A percentile compares a stretch with the other conserved stretches of the same genome.
phyloP scores from a whole-genome alignment of 1,140 invertebrate genomes.

The Hycleus cichorii region DNA sequence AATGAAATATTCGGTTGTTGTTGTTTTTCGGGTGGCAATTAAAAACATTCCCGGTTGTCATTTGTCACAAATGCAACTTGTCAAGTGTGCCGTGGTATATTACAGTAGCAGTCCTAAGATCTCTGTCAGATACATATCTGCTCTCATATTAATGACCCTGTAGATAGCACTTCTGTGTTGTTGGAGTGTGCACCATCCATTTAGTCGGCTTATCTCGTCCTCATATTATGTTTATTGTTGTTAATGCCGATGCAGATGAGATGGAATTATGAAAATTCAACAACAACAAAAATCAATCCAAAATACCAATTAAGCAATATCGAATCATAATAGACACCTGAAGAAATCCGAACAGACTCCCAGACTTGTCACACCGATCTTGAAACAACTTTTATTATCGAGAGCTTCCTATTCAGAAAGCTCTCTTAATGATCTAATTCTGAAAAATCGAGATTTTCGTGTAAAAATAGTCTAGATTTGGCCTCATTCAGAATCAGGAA shows the following conservation, averaged over 20 bases:
- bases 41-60: conserved; percentile 17
- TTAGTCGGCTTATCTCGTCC: conserved; percentile 9
- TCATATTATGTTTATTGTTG: conserved; percentile 12
- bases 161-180: conserved; percentile 23
- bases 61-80: conserved; percentile 20
- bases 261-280: background rate
- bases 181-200: conserved; percentile 18
- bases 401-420: too few relatives aligned
- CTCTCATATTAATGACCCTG: conserved; percentile 23
- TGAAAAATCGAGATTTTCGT: too few relatives aligned
- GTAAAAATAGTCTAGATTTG: too few relatives aligned
- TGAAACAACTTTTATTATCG: too few relatives aligned
- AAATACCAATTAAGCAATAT: background rate
- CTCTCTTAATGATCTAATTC: too few relatives aligned
- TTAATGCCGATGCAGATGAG: conserved; percentile 8
- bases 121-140: conserved; percentile 20
- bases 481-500: too few relatives aligned
- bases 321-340: too few relatives aligned
- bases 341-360: too few relatives aligned
- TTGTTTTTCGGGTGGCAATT: conserved; percentile 8
- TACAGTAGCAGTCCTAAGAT: conserved; percentile 21
- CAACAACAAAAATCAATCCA: background rate
- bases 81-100: conserved; percentile 3
- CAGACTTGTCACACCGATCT: too few relatives aligned
- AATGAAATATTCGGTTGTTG: too few relatives aligned